These are phyloP conservation scores for Drosophila bocki DNA, from an alignment of 1,140 invertebrate species.

Conservation along the genomic window DNA sequence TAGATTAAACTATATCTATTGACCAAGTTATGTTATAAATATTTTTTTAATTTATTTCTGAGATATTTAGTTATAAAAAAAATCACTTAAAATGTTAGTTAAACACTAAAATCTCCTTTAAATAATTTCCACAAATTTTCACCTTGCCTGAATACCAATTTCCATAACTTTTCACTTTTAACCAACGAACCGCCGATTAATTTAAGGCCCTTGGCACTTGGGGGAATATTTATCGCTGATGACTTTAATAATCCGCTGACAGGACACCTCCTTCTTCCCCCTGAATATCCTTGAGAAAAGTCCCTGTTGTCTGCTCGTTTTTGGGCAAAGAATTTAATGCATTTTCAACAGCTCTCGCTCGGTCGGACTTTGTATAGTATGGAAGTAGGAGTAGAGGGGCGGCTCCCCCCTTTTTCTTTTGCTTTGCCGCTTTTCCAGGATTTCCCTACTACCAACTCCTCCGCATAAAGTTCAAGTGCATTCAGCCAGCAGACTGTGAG, in stretches of 20 bases:
- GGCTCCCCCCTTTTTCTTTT: neutral
- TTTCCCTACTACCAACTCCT: neutral
- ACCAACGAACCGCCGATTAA: slow-evolving; percentile 6
- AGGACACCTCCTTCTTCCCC: neutral
- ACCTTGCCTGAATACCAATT: slow-evolving; percentile 3
- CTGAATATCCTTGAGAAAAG: neutral
- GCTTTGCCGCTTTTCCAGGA: slow-evolving; percentile 1
- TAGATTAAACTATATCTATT: too few relatives aligned
- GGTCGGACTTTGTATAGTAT: slow-evolving; percentile 33
- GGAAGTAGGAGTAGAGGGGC: slow-evolving; percentile 5
- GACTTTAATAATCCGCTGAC: slow-evolving; percentile 43
- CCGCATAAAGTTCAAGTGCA: slow-evolving; percentile 58
- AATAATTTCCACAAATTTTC: neutral
- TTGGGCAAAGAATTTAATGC: slow-evolving; percentile 47
- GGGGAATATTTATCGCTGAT: slow-evolving; percentile 37
- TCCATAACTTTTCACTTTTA: slow-evolving; percentile 5
- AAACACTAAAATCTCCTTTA: neutral
- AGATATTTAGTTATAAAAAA: neutral
- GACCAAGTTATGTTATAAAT: too few relatives aligned
- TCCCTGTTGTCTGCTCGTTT: slow-evolving; percentile 41
- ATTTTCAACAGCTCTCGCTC: slow-evolving; percentile 58
- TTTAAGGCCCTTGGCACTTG: slow-evolving; percentile 6
- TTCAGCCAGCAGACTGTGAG: slow-evolving; percentile 62
- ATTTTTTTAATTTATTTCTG: neutral
- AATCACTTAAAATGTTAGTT: neutral